These are phyloP conservation scores for Malacosoma neustria DNA, from an alignment of 2,888 invertebrate genomes.

Conservation along the genomic window DNA sequence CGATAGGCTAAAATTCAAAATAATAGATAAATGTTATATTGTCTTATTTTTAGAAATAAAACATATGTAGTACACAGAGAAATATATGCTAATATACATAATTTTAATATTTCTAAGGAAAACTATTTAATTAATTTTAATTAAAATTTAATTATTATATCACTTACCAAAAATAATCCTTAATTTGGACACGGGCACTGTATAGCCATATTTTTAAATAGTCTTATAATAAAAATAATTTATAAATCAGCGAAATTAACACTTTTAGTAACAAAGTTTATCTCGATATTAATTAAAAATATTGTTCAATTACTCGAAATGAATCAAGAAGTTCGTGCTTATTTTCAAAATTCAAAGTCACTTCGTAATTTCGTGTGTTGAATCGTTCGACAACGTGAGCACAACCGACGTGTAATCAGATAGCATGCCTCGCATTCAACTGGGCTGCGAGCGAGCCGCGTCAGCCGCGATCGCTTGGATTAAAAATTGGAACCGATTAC, in stretches of 20 bases:
- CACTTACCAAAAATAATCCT: neutral
- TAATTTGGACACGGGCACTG: neutral
- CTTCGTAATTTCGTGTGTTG: constrained; percentile 20
- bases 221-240: neutral
- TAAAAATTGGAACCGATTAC: constrained; percentile 28
- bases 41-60: too few relatives aligned
- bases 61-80: too few relatives aligned
- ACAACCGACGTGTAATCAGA: constrained; percentile 24
- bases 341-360: constrained; percentile 12
- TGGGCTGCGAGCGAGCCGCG: constrained; percentile 18
- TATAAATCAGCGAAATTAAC: neutral
- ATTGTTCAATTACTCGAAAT: neutral
- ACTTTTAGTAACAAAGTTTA: neutral
- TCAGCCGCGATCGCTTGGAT: constrained; percentile 15
- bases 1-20: too few relatives aligned
- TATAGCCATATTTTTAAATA: neutral
- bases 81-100: too few relatives aligned
- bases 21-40: too few relatives aligned
- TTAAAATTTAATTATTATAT: neutral
- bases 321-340: constrained; percentile 7
- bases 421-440: constrained; percentile 36
- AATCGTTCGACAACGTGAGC: constrained; percentile 36
- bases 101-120: too few relatives aligned
- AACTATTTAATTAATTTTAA: neutral
- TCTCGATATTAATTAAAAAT: neutral